Conservation (phyloP, 2,113 vertebrate species). For the Onychostoma macrolepis region DNA sequence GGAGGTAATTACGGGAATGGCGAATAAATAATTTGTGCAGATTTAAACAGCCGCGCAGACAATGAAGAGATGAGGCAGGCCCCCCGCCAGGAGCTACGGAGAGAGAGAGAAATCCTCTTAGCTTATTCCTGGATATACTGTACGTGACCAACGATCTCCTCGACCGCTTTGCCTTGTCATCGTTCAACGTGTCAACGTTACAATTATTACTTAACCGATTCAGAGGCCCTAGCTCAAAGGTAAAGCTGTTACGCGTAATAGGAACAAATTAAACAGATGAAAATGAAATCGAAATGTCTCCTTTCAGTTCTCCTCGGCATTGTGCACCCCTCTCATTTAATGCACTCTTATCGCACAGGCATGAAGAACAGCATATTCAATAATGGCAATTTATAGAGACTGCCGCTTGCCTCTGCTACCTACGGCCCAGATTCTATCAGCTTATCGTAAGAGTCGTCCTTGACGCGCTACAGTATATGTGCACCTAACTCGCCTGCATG, state of each 20-base stretch:
- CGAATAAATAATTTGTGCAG: conserved; percentile 45
- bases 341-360: conserved; percentile 45
- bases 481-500: background rate
- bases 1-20: conserved; percentile 50
- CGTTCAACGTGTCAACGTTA: conserved; percentile 44
- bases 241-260: conserved; percentile 41
- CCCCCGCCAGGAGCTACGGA: background rate
- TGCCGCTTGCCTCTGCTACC: conserved; percentile 45
- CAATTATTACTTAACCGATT: conserved; percentile 47
- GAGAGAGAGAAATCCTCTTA: conserved; percentile 19
- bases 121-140: conserved; percentile 38
- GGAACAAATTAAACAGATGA: conserved; percentile 52
- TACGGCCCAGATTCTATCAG: conserved; percentile 50
- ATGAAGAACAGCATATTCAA: conserved; percentile 50
- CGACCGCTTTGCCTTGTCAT: conserved; percentile 36
- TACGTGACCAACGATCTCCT: conserved; percentile 36
- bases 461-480: conserved; percentile 41
- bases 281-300: conserved; percentile 41
- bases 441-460: conserved; percentile 51
- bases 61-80: conserved; percentile 29
- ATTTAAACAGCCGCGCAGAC: conserved; percentile 13
- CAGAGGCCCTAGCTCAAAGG: conserved; percentile 42
- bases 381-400: conserved; percentile 53
- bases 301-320: conserved; percentile 33
- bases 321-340: conserved; percentile 47